Base-by-base conservation (phyloP, 2,888 invertebrate species). In the Pristionchus fissidentatus region DNA sequence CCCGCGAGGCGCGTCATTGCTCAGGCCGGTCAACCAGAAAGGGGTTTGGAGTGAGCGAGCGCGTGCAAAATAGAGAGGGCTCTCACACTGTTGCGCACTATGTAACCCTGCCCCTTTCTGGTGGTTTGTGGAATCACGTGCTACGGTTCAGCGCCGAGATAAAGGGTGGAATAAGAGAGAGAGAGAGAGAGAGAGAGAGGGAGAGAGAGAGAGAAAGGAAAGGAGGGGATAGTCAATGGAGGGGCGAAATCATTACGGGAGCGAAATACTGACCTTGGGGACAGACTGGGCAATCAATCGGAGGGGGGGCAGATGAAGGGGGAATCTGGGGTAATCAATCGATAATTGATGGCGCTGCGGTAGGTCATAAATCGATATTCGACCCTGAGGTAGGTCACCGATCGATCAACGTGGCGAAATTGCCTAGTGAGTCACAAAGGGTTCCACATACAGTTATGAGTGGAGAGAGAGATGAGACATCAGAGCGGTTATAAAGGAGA, bases 171-270 rank as follows among this genome's bases (percentile, higher is more conserved):
- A 66, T 66, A 66, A 38, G 8, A 19, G 60, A 60, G 38, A 38
- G 29, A 38, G 5, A 13, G 70, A 55, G 22, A 2, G 22, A 3
- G 4, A 35, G 62, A 35, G 35, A 62, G 35, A 22, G 32, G 35
- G 4, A 55, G 60, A 60, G 38, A 38, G 29, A 38, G 5, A 13
- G 70, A 55, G 22, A 2, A 7, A 3, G 4, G 62, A 35, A 35
- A 22, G 35, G 35, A 22, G 32, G 35, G 4, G 55, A 55, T 55
- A 55, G 55, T 55, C 22, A 55, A 55, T 55, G 55, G 55, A 55
- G 55, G 62, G 22, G 41, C 26, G 70, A 70, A 70, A 70, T 70
- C 70, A 70, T 70, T 70, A 70, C 70, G 70, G 70, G 70, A 70
- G 70, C 70, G 62, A 35, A 35, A n/a, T 15, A 19, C n/a, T 41